Base-by-base conservation (phyloP, 35 echinoderm and acorn worm genomes). In the Nesometra sesokonis region DNA sequence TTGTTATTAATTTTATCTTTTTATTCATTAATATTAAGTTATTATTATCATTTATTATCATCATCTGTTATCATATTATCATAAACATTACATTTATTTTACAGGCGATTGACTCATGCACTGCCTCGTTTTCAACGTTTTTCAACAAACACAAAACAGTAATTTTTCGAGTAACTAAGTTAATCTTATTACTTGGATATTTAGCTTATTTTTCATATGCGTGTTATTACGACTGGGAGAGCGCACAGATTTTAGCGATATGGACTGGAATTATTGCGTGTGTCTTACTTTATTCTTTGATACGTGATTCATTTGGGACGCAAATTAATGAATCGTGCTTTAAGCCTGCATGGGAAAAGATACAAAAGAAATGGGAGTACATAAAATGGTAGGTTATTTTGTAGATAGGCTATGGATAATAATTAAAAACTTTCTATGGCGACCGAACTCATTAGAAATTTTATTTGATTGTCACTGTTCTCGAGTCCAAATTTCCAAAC, bases 311-410 rank as follows among this genome's bases (percentile, higher is more conserved):
- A 11, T 85, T 47, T 15, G 92, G 90, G 13, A 86, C 92, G n/a
- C 17, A 31, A 0, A 82, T 99, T 29, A 81, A 83, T 30, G 43
- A 82, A 0, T 37, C 76, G 0, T 47, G 81, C 30, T 78, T 80
- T 5, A 84, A 85, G 30, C 93, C 92, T 7, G 39, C 34, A 0
- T 23, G 33, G 0, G 82, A 79, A 7, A 31, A 29, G 4, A 23
- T 84, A 0, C 36, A 89, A 29, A 38, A 94, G 76, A 21, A 82
- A 43, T 93, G 95, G 84, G 34, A 29, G 17, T 83, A 84, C 80
- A 77, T 97, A 32, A 89, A 87, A 88, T 88, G 86, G 78, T 87
- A 77, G 32, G 83, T 87, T 43, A n/a, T n/a, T n/a, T n/a, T n/a
- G n/a, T n/a, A n/a, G n/a, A n/a, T n/a, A n/a, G n/a, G n/a, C n/a